A percentile compares a stretch with the other conserved stretches of the same genome.
Evolutionary conservation across 1,140 invertebrate genomes (phyloP).

Genomic region (Drosophila repleta): DNA sequence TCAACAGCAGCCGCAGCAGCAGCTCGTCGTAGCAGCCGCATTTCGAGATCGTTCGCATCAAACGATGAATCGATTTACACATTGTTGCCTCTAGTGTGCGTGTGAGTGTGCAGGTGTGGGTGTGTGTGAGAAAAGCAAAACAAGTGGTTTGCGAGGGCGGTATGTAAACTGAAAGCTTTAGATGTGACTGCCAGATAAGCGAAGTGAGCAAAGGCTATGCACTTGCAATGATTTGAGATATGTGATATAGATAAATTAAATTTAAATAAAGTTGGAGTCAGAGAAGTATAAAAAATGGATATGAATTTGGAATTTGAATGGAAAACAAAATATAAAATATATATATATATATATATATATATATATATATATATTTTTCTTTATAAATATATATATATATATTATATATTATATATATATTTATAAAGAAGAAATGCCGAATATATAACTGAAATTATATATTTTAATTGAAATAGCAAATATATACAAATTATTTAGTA

Average conservation of each 20-base stretch:
- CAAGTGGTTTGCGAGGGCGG: constrained; percentile 34
- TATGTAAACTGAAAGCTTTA: constrained; percentile 24
- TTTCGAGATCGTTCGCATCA: constrained; percentile 65
- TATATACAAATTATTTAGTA: too few species aligned
- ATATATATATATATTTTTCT: too few species aligned
- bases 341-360: too few species aligned
- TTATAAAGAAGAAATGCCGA: too few species aligned
- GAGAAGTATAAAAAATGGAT: too few species aligned
- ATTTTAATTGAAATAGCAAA: too few species aligned
- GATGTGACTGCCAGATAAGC: constrained; percentile 13
- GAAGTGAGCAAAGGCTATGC: background rate
- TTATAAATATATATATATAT: too few species aligned
- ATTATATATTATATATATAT: too few species aligned
- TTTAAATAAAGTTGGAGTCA: too few species aligned
- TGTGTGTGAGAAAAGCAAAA: constrained; percentile 37
- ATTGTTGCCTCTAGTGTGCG: constrained; percentile 48
- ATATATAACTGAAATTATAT: too few species aligned
- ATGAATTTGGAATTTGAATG: too few species aligned
- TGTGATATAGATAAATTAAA: background rate
- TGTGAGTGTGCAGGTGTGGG: constrained; percentile 20
- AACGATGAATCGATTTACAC: constrained; percentile 79
- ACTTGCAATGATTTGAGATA: background rate
- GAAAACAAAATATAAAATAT: too few species aligned
- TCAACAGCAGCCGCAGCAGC: constrained; percentile 31
- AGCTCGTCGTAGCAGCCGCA: constrained; percentile 13